These are phyloP conservation scores for Apogon hyalosoma DNA, from an alignment of 2,797 vertebrate genomes.

Conservation along the genomic window DNA sequence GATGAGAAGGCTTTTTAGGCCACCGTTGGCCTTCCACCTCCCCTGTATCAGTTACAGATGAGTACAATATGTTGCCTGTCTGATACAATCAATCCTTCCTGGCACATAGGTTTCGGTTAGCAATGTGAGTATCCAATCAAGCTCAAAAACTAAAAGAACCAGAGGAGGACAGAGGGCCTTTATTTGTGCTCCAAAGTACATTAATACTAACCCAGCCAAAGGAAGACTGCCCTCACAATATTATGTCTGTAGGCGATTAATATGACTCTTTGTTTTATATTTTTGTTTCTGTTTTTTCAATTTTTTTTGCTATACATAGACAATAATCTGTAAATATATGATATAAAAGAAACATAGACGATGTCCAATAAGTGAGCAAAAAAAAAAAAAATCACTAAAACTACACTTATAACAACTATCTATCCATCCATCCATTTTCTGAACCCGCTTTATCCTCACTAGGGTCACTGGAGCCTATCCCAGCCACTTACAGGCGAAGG, in stretches of 20 bases:
- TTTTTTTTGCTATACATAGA: too few species aligned
- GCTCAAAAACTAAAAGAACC: slow-evolving; percentile 4
- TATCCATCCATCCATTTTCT: too few species aligned
- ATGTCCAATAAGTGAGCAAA: too few species aligned
- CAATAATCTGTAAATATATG: too few species aligned
- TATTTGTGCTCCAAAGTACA: slow-evolving; percentile 47
- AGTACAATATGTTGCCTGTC: slow-evolving; percentile 72
- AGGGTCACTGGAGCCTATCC: too few species aligned
- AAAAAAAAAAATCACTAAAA: too few species aligned
- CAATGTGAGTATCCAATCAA: slow-evolving; percentile 59
- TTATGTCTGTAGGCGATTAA: slow-evolving; percentile 1
- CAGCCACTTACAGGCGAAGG: too few species aligned
- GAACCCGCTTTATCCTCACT: too few species aligned
- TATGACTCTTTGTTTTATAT: neutral
- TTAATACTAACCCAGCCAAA: slow-evolving; percentile 8
- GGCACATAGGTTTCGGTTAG: slow-evolving; percentile 53
- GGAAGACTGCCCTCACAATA: neutral
- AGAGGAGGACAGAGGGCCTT: slow-evolving; percentile 62
- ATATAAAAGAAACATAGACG: too few species aligned
- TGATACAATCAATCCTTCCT: slow-evolving; percentile 58
- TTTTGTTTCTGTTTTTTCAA: too few species aligned
- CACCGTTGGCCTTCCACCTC: slow-evolving; percentile 36
- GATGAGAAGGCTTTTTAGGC: slow-evolving; percentile 44
- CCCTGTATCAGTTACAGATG: slow-evolving; percentile 65
- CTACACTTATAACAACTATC: too few species aligned